Evolutionary conservation across 2,797 vertebrate genomes (phyloP).

Genomic region (Remorina albescens): DNA sequence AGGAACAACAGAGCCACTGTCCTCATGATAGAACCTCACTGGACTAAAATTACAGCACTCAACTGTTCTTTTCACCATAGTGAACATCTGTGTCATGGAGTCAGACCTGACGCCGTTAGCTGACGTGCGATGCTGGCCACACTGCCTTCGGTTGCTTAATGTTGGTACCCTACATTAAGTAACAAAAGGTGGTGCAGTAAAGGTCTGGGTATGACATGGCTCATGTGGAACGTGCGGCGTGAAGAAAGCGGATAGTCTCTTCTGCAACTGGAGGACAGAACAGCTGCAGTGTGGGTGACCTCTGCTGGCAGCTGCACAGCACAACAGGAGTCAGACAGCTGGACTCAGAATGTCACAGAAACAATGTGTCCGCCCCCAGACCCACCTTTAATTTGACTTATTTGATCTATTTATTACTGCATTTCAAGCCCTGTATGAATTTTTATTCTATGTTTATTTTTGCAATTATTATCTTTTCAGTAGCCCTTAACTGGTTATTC

Average conservation of each 20-base stretch:
- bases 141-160: no score
- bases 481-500: no score
- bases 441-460: no score
- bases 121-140: no score
- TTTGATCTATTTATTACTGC: no score
- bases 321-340: background rate
- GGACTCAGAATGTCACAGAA: background rate
- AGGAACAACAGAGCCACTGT: conserved; percentile 56
- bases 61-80: conserved; percentile 43
- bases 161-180: conserved; percentile 9
- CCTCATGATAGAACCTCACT: conserved; percentile 40
- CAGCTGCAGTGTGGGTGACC: conserved; percentile 38
- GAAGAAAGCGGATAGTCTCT: conserved; percentile 23
- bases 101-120: conserved; percentile 27
- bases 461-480: no score
- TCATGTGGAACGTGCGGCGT: conserved; percentile 48
- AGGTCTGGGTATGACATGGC: conserved; percentile 46
- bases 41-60: conserved; percentile 37
- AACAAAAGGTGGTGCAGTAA: conserved; percentile 28
- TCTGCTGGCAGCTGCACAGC: conserved; percentile 53
- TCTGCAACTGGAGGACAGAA: background rate
- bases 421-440: no score
- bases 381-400: no score
- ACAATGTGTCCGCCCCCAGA: background rate
- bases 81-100: conserved; percentile 27